Base-by-base conservation (phyloP, 1,140 invertebrate genomes). In the Eumaeus atala region DNA sequence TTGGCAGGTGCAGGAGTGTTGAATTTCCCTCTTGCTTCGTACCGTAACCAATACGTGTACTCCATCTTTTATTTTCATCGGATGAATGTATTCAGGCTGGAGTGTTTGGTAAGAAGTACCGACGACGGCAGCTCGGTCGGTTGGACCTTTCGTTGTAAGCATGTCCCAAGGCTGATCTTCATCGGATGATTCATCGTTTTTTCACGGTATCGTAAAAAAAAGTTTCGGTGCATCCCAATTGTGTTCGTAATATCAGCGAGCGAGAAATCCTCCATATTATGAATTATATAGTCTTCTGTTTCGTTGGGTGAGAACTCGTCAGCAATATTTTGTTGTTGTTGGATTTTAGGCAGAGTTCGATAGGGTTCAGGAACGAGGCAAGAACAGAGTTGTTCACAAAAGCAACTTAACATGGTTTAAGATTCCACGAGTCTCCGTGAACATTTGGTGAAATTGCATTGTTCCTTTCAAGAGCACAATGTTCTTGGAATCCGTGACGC, bases 401-500 rank as follows among this genome's bases (percentile, higher is more conserved):
- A n/a, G 10, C 44, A 47, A 47, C n/a, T n/a, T n/a, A 47, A 47
- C 37, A n/a, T n/a, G n/a, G n/a, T n/a, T n/a, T n/a, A n/a, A n/a
- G n/a, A n/a, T n/a, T n/a, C n/a, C n/a, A n/a, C n/a, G n/a, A n/a
- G n/a, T n/a, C n/a, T n/a, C n/a, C n/a, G n/a, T n/a, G 48, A 59
- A 55, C 48, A 59, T 9, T 59, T 59, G 58, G 48, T 59, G 58
- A 47, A 61, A 12, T 54, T 53, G 50, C 59, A 48, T 58, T n/a
- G n/a, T n/a, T n/a, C n/a, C n/a, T n/a, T n/a, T n/a, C n/a, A n/a
- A n/a, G n/a, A n/a, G n/a, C n/a, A n/a, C n/a, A n/a, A n/a, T n/a
- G n/a, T n/a, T n/a, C n/a, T n/a, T n/a, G n/a, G n/a, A n/a, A n/a
- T n/a, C n/a, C n/a, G 35, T 12, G 53, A 9, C 38, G 48, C 36